These are phyloP conservation scores for Dryoscopus gambensis DNA, from an alignment of 2,113 vertebrate species.

Conservation along the genomic window DNA sequence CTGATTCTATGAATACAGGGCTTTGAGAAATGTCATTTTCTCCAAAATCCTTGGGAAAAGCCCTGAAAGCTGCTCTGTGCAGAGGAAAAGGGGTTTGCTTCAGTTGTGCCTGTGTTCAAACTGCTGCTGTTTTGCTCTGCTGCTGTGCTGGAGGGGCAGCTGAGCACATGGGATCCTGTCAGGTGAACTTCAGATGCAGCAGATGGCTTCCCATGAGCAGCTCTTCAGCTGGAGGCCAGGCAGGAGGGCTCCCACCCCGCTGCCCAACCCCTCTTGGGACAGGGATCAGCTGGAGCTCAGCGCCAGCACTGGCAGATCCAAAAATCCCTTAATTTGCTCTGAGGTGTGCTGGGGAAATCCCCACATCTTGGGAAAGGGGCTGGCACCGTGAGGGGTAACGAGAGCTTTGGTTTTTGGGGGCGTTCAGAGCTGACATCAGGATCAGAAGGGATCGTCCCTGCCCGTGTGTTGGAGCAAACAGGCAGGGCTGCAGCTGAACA, in stretches of 20 bases:
- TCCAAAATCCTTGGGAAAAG: background rate
- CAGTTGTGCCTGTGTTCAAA: rapidly evolving
- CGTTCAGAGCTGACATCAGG: background rate
- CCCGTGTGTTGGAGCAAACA: rapidly evolving
- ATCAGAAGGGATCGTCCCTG: background rate
- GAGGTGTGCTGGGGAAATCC: background rate
- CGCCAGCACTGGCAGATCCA: background rate
- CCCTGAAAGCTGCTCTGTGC: background rate
- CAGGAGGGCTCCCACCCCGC: background rate
- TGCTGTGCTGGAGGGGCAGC: background rate
- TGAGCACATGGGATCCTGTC: rapidly evolving
- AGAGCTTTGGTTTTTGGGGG: background rate
- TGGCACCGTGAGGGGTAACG: background rate
- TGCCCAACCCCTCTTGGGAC: rapidly evolving
- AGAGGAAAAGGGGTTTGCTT: background rate
- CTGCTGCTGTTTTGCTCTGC: background rate
- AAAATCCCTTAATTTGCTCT: background rate
- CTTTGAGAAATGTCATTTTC: background rate
- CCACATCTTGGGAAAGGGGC: background rate
- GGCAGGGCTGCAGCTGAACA: background rate
- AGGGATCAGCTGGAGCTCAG: background rate
- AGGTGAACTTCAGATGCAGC: background rate
- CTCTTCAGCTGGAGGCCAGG: background rate
- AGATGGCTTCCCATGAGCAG: background rate
- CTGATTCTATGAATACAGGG: background rate